These are phyloP conservation scores for Ammodytes dubius DNA, from an alignment of 2,113 vertebrate genomes.

Conservation along the genomic window DNA sequence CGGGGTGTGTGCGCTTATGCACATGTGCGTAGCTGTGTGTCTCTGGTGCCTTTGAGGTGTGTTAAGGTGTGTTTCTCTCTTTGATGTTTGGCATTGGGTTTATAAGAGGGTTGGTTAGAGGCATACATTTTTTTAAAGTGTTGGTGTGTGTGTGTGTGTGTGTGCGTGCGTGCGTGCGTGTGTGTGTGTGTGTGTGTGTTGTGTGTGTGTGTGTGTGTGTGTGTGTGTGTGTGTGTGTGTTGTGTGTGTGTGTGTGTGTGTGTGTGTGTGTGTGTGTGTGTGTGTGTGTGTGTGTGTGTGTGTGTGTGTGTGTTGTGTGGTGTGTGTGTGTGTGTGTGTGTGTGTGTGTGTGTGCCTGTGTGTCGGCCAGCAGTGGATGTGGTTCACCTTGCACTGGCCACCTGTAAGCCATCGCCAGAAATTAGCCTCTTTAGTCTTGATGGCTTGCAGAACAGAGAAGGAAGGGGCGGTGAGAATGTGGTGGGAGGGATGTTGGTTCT, in stretches of 20 bases:
- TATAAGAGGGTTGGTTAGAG: constrained; percentile 72
- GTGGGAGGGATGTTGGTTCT: constrained; percentile 52
- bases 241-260: constrained; percentile 29
- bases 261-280: constrained; percentile 40
- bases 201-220: constrained; percentile 3
- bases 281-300: constrained; percentile 40
- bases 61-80: constrained; percentile 75
- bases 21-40: constrained; percentile 56
- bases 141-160: constrained; percentile 41
- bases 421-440: constrained; percentile 85
- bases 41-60: constrained; percentile 78
- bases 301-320: constrained; percentile 40
- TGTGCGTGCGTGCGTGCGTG: constrained; percentile 13
- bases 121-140: constrained; percentile 50
- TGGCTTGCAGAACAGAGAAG: constrained; percentile 80
- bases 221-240: constrained; percentile 36
- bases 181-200: too few relatives aligned
- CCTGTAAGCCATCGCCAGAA: constrained; percentile 87
- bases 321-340: constrained; percentile 30
- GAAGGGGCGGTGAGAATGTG: constrained; percentile 68
- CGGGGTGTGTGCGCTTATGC: constrained; percentile 22
- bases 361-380: constrained; percentile 72
- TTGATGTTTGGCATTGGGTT: constrained; percentile 80
- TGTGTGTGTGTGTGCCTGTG: constrained; percentile 43
- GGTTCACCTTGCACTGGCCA: constrained; percentile 85